A percentile compares a stretch with the other conserved stretches of the same genome.
phyloP scores from a whole-genome alignment of 2,888 invertebrate species.

The Pteria penguin region DNA sequence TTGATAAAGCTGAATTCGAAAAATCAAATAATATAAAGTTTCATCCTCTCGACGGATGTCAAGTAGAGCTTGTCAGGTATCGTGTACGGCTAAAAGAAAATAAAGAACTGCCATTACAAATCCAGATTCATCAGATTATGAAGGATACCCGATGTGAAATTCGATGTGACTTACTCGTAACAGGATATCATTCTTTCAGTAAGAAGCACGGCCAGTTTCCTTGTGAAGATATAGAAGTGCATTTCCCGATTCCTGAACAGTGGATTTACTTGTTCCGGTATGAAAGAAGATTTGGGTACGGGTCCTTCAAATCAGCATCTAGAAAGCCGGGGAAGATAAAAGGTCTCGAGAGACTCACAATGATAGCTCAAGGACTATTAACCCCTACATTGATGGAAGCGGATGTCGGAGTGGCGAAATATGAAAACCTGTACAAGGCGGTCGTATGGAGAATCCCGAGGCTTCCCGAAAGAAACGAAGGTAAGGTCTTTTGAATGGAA shows the following conservation, averaged over 20 bases:
- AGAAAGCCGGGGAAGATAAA: slow-evolving; percentile 83
- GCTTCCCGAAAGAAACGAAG: slow-evolving; percentile 99
- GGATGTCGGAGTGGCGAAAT: slow-evolving; percentile 96
- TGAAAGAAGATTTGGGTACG: slow-evolving; percentile 98
- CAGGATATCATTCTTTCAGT: slow-evolving; percentile 96
- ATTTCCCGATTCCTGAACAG: slow-evolving; percentile 97
- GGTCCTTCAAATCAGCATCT: slow-evolving; percentile 95
- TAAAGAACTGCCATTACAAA: slow-evolving; percentile 96
- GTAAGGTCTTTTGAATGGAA: slow-evolving; percentile 83
- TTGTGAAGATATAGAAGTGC: slow-evolving; percentile 90
- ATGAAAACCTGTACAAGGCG: slow-evolving; percentile 97
- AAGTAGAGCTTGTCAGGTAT: slow-evolving; percentile 97
- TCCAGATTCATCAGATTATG: slow-evolving; percentile 89
- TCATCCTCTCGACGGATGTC: slow-evolving; percentile 97
- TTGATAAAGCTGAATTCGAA: slow-evolving; percentile 94
- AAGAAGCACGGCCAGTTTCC: slow-evolving; percentile 92
- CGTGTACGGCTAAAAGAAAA: slow-evolving; percentile 86
- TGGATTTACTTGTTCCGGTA: slow-evolving; percentile 99
- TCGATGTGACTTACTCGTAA: slow-evolving; percentile 96
- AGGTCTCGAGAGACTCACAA: slow-evolving; percentile 77
- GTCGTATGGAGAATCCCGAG: slow-evolving; percentile 99
- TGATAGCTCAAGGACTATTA: slow-evolving; percentile 78
- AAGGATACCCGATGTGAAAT: slow-evolving; percentile 89
- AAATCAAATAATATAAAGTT: slow-evolving; percentile 80
- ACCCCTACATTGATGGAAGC: slow-evolving; percentile 79